Base-by-base conservation (phyloP, 2,888 invertebrate species). In the Parnassius smintheus region DNA sequence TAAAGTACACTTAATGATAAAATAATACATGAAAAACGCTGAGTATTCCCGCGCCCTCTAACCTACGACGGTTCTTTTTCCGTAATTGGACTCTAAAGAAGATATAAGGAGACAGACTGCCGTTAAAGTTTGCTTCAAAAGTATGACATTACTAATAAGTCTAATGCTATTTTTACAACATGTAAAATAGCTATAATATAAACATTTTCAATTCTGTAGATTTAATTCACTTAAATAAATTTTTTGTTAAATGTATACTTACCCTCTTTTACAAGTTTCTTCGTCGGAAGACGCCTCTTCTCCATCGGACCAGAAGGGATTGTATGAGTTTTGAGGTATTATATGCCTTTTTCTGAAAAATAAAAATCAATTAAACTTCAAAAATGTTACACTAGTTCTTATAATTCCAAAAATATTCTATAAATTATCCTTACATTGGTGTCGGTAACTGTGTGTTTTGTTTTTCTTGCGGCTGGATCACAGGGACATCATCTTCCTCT, bases 271-370 rank as follows among this genome's bases (percentile, higher is more conserved):
- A 65, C 82, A 74, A 41, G 78, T 73, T 53, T 91, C 91, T 64
- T 93, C 92, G 59, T 93, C 94, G 44, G 92, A 89, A 8, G 92
- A 91, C 45, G 93, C 93, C 69, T 95, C 95, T 71, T 95, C 95
- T 44, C 93, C 94, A 72, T 95, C 95, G 66, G 94, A 94, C 92
- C 94, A 95, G 79, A 96, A 96, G 0, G 96, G 96, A 91, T 96
- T 96, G 51, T 92, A 88, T 0, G 96, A 96, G 91, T 96, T 96
- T 55, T 92, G 88, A 11, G 93, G 93, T 13, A 93, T 92, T 46
- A 93, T 93, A 50, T 91, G 83, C 44, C 93, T 78, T 76, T 85
- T 88, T 52, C 91, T 91, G 74, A 54, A 77, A 73, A 71, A 69
- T 59, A 80, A 74, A 59, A 61, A 58, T 51, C 54, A 46, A 25